These are phyloP conservation scores for Henicopernis longicauda DNA, from an alignment of 2,113 vertebrate genomes.

Conservation along the genomic window DNA sequence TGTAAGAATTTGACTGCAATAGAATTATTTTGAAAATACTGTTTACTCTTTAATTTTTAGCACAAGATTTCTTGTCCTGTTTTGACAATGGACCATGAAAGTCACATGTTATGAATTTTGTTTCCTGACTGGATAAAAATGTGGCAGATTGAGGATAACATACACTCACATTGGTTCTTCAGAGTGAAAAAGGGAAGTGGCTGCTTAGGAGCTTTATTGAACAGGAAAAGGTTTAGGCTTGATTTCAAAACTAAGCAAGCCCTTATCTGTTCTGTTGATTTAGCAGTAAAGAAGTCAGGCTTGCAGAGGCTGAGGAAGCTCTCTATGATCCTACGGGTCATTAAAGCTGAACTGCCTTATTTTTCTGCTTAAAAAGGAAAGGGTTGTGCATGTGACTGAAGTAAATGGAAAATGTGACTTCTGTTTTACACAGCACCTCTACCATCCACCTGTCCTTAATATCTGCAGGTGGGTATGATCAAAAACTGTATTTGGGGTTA, in stretches of 20 bases:
- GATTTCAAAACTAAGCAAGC: not conserved
- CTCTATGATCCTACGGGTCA: not conserved
- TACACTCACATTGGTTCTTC: not conserved
- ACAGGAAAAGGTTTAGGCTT: not conserved
- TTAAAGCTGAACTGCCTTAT: not conserved
- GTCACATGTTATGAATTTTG: not conserved
- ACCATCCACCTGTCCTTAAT: not conserved
- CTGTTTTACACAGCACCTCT: not conserved
- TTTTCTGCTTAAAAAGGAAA: not conserved
- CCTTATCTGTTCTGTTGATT: not conserved
- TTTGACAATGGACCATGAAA: not conserved
- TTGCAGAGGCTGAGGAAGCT: not conserved
- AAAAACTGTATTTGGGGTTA: not conserved
- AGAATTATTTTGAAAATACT: not conserved
- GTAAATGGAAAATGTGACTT: not conserved
- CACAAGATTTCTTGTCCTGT: not conserved
- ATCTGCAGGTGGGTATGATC: not conserved
- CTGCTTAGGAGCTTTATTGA: not conserved
- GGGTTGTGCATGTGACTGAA: not conserved
- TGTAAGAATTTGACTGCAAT: not conserved
- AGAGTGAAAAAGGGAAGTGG: not conserved
- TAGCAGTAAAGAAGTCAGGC: not conserved
- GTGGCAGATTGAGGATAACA: not conserved
- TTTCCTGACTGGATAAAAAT: not conserved
- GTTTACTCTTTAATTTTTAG: not conserved